These are phyloP conservation scores for Strigamia maritima DNA, from an alignment of 2,888 invertebrate species.

Conservation along the genomic window DNA sequence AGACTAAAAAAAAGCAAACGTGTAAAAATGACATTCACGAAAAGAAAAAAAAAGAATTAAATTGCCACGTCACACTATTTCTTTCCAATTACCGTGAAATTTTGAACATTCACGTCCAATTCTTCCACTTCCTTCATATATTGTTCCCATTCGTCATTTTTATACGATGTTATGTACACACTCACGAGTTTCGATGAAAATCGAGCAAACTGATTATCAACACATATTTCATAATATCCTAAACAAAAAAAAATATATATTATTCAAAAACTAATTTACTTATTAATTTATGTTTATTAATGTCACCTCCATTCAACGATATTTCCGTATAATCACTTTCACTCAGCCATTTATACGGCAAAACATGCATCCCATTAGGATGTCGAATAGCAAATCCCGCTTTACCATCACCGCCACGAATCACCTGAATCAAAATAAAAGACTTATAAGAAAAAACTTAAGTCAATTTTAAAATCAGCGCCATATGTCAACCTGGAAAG, in stretches of 20 bases:
- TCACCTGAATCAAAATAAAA: slow-evolving; percentile 61
- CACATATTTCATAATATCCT: slow-evolving; percentile 82
- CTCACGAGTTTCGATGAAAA: slow-evolving; percentile 87
- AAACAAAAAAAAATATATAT: slow-evolving; percentile 39
- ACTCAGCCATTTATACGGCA: slow-evolving; percentile 87
- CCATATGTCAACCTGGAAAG: slow-evolving; percentile 70
- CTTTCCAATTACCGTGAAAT: slow-evolving; percentile 72
- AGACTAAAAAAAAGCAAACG: neutral
- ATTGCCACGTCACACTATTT: too few relatives aligned
- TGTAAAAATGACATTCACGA: too few relatives aligned
- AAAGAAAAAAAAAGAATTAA: too few relatives aligned
- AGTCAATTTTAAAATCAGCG: neutral
- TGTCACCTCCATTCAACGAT: slow-evolving; percentile 63
- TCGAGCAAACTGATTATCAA: slow-evolving; percentile 88
- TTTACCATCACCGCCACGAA: slow-evolving; percentile 90
- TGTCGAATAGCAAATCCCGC: slow-evolving; percentile 87
- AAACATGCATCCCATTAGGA: slow-evolving; percentile 69
- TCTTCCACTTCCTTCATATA: slow-evolving; percentile 85
- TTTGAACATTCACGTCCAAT: slow-evolving; percentile 79
- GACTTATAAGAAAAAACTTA: neutral
- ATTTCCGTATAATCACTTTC: slow-evolving; percentile 85
- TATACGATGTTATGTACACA: slow-evolving; percentile 83
- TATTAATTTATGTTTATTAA: neutral
- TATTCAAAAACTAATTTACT: too few relatives aligned
- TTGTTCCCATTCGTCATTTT: slow-evolving; percentile 87